Evolutionary conservation across 1,140 invertebrate genomes (phyloP).

Genomic region (Apis mellifera): Amel_HAv3.1 CM009937.2:3463501-3464000

Average conservation of each 20-base stretch:
- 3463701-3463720: not conserved
- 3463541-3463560: not conserved
- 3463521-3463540: too few species aligned
- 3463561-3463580: too few species aligned
- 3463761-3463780: not conserved
- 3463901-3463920: not conserved
- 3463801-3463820: not conserved
- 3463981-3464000: conserved; percentile 10
- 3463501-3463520: too few species aligned
- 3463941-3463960: not conserved
- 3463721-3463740: not conserved
- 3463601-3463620: not conserved
- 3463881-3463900: not conserved
- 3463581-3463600: not conserved
- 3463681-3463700: not conserved
- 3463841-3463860: not conserved
- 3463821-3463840: too few species aligned
- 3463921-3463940: not conserved
- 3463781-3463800: not conserved
- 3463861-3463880: not conserved
- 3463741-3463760: not conserved
- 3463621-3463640: not conserved
- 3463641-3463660: not conserved
- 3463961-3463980: not conserved
- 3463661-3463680: not conserved